Percentiles rank a stretch among this genome's conserved stretches.
These are phyloP conservation scores for Harlomillsia oculata DNA, from an alignment of 1,140 invertebrate species.

Conservation along the genomic window DNA sequence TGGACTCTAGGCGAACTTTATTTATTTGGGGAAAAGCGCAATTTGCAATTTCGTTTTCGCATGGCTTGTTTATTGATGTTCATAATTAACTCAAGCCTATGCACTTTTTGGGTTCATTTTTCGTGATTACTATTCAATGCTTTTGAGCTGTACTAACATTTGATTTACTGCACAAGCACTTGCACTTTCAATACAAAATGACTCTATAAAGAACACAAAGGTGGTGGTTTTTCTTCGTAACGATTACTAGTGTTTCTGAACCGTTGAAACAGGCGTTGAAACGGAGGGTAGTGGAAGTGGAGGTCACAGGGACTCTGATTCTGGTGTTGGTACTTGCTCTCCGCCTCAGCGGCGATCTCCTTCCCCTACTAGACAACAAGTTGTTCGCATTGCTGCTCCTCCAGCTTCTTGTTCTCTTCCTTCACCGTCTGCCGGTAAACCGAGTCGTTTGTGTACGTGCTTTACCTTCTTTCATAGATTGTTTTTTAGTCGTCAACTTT, in stretches of 20 bases:
- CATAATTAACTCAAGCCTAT: too few relatives aligned
- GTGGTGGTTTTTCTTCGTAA: background rate
- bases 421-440: conserved; percentile 28
- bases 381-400: conserved; percentile 1
- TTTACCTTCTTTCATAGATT: too few relatives aligned
- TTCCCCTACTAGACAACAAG: conserved; percentile 58
- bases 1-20: background rate
- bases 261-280: conserved; percentile 24
- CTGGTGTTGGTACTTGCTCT: conserved; percentile 31
- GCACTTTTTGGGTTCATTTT: too few relatives aligned
- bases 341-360: conserved; percentile 65
- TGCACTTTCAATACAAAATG: too few relatives aligned
- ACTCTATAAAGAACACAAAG: background rate
- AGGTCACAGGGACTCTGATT: conserved; percentile 29
- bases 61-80: background rate
- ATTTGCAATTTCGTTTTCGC: background rate
- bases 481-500: too few relatives aligned
- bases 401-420: conserved; percentile 31
- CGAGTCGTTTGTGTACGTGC: too few relatives aligned
- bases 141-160: too few relatives aligned
- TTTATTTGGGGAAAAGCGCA: too few relatives aligned
- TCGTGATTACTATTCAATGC: too few relatives aligned
- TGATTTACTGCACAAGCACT: too few relatives aligned
- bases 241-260: conserved; percentile 1
- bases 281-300: conserved; percentile 17